Evolutionary conservation across 2,113 vertebrate species (phyloP), one percentile per base, ranked within the genome.

Genomic region (Bagarius yarrelli): DNA sequence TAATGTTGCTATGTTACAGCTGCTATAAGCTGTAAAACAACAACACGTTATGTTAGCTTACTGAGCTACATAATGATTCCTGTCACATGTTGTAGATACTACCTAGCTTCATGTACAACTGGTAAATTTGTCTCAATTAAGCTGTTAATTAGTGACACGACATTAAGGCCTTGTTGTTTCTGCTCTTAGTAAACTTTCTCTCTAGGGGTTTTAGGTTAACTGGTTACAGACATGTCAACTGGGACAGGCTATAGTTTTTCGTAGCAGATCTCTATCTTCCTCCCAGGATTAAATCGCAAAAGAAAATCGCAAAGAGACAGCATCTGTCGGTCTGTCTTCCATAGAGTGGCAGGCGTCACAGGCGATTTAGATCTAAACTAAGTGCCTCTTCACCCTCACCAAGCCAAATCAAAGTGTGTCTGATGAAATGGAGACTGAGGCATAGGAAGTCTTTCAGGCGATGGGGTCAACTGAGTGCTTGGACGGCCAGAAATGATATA

Each of bases 321-420:
- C 70, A 63, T 74, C 66, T 80, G 79, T 77, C 83, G 71, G 80
- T 81, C 73, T 73, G 67, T 70, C 74, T 70, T 27, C 70, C 56
- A 47, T 59, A 72, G 69, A 84, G 30, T 81, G 83, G 52, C 79
- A 81, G 79, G 70, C 73, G 74, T 81, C 79, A 81, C 32, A 5
- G 23, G 64, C 5, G n/a, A 81, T 81, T 84, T 69, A 36, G 61
- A 69, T 78, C 69, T n/a, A 67, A 74, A 50, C 47, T n/a, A 73
- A 34, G 19, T 34, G 27, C 50, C 50, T 72, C 8, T 32, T 53
- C 50, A 73, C 18, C 27, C 21, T 34, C 50, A 18, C 53, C 44
- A 66, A 64, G 19, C 60, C 60, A n/a, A 34, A 52, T 27, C 32
- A 66, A 50, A 12, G 4, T 18, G 21, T 15, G 60, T 66, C 44